These are phyloP conservation scores for Spea multiplicata DNA, from an alignment of 2,113 vertebrate genomes.

Conservation along the genomic window DNA sequence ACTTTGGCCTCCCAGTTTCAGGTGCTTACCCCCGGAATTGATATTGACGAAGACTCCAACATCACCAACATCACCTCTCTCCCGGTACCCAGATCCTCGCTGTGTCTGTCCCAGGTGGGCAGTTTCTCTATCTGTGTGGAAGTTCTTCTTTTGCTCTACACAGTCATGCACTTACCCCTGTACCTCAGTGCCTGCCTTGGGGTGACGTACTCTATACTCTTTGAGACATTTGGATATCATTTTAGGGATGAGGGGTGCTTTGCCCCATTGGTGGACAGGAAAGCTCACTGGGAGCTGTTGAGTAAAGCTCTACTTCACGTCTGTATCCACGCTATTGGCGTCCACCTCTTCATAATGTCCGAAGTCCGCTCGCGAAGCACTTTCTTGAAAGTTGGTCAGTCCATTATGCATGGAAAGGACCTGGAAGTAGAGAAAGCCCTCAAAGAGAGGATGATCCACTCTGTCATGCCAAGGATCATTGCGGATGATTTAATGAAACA, in stretches of 20 bases:
- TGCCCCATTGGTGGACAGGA: constrained; percentile 50
- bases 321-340: constrained; percentile 88
- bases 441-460: constrained; percentile 98
- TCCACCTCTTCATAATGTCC: constrained; percentile 95
- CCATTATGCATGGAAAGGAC: constrained; percentile 98
- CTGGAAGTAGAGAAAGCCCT: constrained; percentile 96
- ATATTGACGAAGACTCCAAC: constrained; percentile 50
- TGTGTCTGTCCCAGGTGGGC: constrained; percentile 88
- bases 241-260: constrained; percentile 70
- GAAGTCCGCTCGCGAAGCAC: constrained; percentile 96
- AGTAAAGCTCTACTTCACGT: constrained; percentile 87
- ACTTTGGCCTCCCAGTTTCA: constrained; percentile 87
- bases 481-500: constrained; percentile 95
- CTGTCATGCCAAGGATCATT: constrained; percentile 93
- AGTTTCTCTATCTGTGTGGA: constrained; percentile 94
- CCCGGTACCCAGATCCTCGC: constrained; percentile 45
- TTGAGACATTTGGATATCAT: constrained; percentile 84
- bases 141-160: constrained; percentile 90
- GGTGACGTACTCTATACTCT: constrained; percentile 85
- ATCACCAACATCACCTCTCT: constrained; percentile 59
- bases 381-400: constrained; percentile 96
- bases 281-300: constrained; percentile 76
- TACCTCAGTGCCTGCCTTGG: constrained; percentile 90
- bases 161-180: constrained; percentile 90
- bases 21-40: constrained; percentile 63